A percentile compares a stretch with the other conserved stretches of the same genome.
These are phyloP conservation scores for Argyrosomus regius DNA, from an alignment of 2,797 vertebrate species.

Conservation along the genomic window DNA sequence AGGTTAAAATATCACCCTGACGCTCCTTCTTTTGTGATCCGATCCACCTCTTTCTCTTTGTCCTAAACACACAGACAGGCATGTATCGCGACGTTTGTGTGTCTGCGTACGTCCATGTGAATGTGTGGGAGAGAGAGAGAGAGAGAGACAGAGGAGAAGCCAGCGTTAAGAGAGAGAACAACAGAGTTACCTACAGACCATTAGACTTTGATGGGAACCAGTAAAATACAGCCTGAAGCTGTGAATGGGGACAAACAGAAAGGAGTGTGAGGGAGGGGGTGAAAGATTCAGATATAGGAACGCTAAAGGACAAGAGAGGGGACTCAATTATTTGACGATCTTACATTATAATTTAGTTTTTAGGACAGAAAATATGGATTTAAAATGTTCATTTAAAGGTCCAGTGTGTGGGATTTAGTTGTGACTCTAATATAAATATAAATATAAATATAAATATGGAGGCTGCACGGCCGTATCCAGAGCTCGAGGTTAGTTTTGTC, in stretches of 20 bases:
- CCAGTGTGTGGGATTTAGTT: too few species aligned
- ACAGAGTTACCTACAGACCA: slow-evolving; percentile 82
- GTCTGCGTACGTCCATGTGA: background rate
- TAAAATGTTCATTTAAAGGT: too few species aligned
- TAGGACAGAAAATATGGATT: too few species aligned
- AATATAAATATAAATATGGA: too few species aligned
- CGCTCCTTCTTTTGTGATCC: slow-evolving; percentile 66
- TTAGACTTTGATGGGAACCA: slow-evolving; percentile 82
- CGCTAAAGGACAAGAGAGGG: slow-evolving; percentile 32
- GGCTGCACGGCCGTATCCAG: too few species aligned
- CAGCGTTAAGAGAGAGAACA: slow-evolving; percentile 71
- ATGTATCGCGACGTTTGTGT: background rate
- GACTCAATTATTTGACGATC: background rate
- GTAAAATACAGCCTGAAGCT: slow-evolving; percentile 79
- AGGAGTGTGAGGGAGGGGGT: slow-evolving; percentile 5
- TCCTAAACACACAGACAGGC: slow-evolving; percentile 24
- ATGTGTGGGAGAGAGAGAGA: slow-evolving; percentile 8
- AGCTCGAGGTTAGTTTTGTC: too few species aligned
- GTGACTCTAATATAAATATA: too few species aligned
- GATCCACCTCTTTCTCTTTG: slow-evolving; percentile 50
- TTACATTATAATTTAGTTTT: background rate
- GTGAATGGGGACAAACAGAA: slow-evolving; percentile 68
- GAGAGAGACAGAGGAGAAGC: slow-evolving; percentile 33
- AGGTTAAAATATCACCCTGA: slow-evolving; percentile 81
- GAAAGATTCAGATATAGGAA: slow-evolving; percentile 8